phyloP scores from a whole-genome alignment of 2,797 vertebrate genomes.

The Coracias cyanogaster region DNA sequence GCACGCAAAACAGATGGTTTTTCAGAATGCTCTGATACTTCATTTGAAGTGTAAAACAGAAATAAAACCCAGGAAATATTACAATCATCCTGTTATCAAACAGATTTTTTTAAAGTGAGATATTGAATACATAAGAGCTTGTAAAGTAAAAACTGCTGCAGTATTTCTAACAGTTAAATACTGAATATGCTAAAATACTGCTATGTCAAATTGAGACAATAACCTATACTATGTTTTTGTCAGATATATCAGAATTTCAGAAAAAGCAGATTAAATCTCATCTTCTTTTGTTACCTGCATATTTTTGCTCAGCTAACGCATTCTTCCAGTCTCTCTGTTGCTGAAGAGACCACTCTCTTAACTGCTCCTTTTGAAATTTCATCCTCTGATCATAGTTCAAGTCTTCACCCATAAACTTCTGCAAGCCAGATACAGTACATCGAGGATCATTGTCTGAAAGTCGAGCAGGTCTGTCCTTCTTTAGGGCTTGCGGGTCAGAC shows the following conservation, averaged over 20 bases:
- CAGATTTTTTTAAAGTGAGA: neutral
- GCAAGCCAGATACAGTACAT: conserved; percentile 79
- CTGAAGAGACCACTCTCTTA: conserved; percentile 86
- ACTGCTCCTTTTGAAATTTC: conserved; percentile 87
- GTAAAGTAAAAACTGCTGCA: neutral
- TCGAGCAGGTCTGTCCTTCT: conserved; percentile 72
- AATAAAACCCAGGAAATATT: neutral
- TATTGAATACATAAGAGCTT: neutral
- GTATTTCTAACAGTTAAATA: neutral
- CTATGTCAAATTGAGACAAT: neutral
- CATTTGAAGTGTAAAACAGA: neutral
- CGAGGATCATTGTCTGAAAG: conserved; percentile 70
- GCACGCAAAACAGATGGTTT: neutral
- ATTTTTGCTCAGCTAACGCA: conserved; percentile 70
- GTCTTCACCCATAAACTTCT: conserved; percentile 90
- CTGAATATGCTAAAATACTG: neutral
- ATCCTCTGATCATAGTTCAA: conserved; percentile 69
- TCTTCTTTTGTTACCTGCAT: conserved; percentile 77
- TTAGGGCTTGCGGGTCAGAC: conserved; percentile 79
- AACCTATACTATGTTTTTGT: neutral
- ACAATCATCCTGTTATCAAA: neutral
- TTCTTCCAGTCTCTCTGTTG: conserved; percentile 82
- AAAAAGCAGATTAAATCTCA: neutral
- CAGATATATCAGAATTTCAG: neutral
- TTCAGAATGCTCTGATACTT: neutral